phyloP scores from a whole-genome alignment of 2,888 invertebrate species.

The Galerucella calmariensis region DNA sequence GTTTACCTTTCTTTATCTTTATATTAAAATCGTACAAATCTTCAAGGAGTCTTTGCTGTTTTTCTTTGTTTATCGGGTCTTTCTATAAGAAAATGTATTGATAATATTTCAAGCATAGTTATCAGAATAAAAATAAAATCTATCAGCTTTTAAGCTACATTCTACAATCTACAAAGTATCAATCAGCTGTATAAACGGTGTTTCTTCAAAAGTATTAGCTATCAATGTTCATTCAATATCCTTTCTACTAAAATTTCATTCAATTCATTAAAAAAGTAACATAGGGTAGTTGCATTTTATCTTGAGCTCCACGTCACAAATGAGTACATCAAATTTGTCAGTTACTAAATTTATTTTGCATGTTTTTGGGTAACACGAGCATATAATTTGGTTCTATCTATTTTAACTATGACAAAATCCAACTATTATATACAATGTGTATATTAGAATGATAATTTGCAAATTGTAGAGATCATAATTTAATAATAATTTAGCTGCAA shows the following conservation, averaged over 20 bases:
- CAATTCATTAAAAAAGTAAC: no score
- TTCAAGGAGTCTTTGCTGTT: not conserved
- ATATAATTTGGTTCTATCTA: no score
- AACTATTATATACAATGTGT: no score
- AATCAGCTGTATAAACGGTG: not conserved
- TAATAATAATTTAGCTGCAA: not conserved
- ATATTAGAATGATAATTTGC: no score
- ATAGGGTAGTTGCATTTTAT: no score
- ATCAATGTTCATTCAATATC: not conserved
- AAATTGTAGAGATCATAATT: not conserved
- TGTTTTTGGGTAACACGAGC: no score
- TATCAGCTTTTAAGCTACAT: not conserved
- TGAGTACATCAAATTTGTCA: no score
- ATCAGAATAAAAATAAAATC: not conserved
- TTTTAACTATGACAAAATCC: no score
- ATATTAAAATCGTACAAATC: not conserved
- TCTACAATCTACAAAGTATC: not conserved
- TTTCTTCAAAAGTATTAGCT: not conserved
- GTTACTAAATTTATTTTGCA: no score
- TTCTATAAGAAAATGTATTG: slow-evolving; percentile 1
- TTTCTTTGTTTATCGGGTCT: not conserved
- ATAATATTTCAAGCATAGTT: slow-evolving; percentile 1
- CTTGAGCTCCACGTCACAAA: no score
- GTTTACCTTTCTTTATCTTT: not conserved
- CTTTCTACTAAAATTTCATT: not conserved